These are phyloP conservation scores for Gortyna flavago DNA, from an alignment of 2,888 invertebrate species.

Conservation along the genomic window DNA sequence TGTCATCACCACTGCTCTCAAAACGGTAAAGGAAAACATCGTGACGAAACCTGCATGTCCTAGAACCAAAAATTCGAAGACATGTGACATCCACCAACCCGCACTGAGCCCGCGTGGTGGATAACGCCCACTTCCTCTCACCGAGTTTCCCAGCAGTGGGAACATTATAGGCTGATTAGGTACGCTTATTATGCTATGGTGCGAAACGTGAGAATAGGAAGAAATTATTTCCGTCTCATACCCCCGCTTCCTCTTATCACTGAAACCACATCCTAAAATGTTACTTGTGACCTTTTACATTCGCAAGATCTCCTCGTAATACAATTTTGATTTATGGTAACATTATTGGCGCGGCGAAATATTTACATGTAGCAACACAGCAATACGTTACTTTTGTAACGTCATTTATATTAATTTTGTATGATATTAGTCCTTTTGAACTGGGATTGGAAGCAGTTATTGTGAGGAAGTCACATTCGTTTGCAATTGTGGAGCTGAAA, in stretches of 20 bases:
- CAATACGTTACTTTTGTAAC: conserved; percentile 46
- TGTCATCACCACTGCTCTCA: background rate
- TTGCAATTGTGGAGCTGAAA: background rate
- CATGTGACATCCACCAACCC: background rate
- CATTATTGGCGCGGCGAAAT: conserved; percentile 76
- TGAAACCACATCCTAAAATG: background rate
- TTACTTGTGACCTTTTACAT: conserved; percentile 34
- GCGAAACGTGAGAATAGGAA: background rate
- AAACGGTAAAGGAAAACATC: too few relatives aligned
- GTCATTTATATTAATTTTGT: conserved; percentile 49
- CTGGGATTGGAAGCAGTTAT: conserved; percentile 11
- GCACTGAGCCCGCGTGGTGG: background rate
- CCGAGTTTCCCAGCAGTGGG: background rate
- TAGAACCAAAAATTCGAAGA: too few relatives aligned
- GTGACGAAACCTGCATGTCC: background rate
- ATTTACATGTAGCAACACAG: conserved; percentile 52
- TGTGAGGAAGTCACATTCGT: background rate
- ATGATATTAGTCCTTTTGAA: conserved; percentile 26
- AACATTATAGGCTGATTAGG: background rate
- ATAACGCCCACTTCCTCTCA: background rate
- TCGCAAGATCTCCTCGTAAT: conserved; percentile 88
- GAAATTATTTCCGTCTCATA: too few relatives aligned
- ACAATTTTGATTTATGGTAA: conserved; percentile 92
- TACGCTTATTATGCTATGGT: background rate
- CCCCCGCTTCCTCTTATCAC: background rate